These are phyloP conservation scores for Kradibia gibbosae DNA, from an alignment of 1,140 invertebrate species.

Conservation along the genomic window DNA sequence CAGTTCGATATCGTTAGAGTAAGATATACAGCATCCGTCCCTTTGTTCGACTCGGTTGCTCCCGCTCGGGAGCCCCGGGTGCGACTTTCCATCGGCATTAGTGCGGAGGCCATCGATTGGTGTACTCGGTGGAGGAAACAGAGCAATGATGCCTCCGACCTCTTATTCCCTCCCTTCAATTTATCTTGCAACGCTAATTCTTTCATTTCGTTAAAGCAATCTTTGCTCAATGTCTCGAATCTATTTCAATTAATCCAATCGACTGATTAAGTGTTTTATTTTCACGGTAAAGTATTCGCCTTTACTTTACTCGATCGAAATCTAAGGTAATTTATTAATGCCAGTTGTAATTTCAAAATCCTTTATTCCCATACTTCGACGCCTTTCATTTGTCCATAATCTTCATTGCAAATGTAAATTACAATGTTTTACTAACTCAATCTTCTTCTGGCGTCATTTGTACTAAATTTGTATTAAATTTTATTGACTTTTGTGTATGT, in stretches of 20 bases:
- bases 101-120: slow-evolving; percentile 58
- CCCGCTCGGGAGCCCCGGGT: slow-evolving; percentile 32
- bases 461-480: too few relatives aligned
- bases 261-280: slow-evolving; percentile 16
- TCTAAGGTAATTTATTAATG: background rate
- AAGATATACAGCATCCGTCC: slow-evolving; percentile 36
- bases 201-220: slow-evolving; percentile 22
- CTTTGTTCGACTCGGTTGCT: slow-evolving; percentile 43
- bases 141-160: slow-evolving; percentile 19
- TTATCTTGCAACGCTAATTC: slow-evolving; percentile 18
- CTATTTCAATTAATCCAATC: slow-evolving; percentile 31
- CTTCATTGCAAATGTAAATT: too few relatives aligned
- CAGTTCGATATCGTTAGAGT: slow-evolving; percentile 56
- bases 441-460: too few relatives aligned
- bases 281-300: background rate
- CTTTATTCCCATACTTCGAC: too few relatives aligned
- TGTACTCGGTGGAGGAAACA: slow-evolving; percentile 44
- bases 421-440: too few relatives aligned
- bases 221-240: slow-evolving; percentile 16
- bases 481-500: too few relatives aligned
- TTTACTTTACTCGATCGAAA: background rate
- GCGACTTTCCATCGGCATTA: slow-evolving; percentile 27
- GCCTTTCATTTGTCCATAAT: too few relatives aligned
- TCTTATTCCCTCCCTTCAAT: slow-evolving; percentile 11
- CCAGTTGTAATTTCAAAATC: background rate